These are phyloP conservation scores for Lophius americanus DNA, from an alignment of 2,797 vertebrate genomes.

Conservation along the genomic window DNA sequence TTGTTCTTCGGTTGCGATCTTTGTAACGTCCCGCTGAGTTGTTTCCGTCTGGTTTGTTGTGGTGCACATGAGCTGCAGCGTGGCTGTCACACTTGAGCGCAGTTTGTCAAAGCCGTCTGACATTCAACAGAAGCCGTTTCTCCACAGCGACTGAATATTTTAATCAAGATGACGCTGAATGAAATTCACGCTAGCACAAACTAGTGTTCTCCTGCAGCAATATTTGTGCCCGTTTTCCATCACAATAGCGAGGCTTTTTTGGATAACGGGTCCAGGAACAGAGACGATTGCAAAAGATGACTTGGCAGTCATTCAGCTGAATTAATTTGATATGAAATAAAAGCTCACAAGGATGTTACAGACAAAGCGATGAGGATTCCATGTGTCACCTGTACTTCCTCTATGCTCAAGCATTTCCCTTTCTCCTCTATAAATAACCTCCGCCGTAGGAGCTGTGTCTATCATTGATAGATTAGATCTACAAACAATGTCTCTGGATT, in stretches of 20 bases:
- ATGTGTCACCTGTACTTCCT: neutral
- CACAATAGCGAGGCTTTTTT: constrained; percentile 44
- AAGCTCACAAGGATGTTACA: no score
- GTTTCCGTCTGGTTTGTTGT: constrained; percentile 38
- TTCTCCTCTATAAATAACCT: constrained; percentile 40
- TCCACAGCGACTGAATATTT: constrained; percentile 62
- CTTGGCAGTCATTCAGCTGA: constrained; percentile 11
- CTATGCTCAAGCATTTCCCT: constrained; percentile 47
- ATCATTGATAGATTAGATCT: neutral
- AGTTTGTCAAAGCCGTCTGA: constrained; percentile 61
- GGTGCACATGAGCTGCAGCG: constrained; percentile 35
- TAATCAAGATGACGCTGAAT: constrained; percentile 59
- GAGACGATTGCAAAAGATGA: constrained; percentile 6
- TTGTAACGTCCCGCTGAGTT: constrained; percentile 27
- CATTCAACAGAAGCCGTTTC: constrained; percentile 57
- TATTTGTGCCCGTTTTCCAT: constrained; percentile 55
- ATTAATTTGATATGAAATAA: constrained; percentile 27
- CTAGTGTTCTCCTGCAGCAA: constrained; percentile 47
- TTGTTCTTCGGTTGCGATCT: constrained; percentile 2
- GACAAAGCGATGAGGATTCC: no score
- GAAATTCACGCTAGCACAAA: constrained; percentile 57
- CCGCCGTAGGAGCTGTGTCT: constrained; percentile 17
- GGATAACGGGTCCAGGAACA: constrained; percentile 23
- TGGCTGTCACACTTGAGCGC: constrained; percentile 32
- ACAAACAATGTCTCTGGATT: neutral